phyloP scores from a whole-genome alignment of 2,888 invertebrate species.

The Drosophila recens region DNA sequence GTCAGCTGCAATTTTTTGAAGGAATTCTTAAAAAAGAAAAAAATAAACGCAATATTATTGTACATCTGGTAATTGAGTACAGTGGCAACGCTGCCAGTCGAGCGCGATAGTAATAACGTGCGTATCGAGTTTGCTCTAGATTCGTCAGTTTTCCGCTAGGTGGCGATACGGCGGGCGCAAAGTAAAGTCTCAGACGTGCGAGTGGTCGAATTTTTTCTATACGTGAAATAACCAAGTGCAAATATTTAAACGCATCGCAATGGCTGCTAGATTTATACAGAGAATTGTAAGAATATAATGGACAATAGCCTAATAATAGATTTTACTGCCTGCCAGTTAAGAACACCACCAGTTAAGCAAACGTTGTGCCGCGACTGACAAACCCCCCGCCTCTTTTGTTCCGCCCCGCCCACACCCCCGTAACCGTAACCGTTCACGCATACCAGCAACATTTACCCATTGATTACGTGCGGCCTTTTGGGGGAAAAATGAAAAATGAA shows the following conservation, averaged over 20 bases:
- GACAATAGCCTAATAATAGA: conserved; percentile 30
- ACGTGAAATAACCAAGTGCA: conserved; percentile 72
- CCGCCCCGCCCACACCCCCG: conserved; percentile 11
- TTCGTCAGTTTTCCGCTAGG: conserved; percentile 75
- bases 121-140: conserved; percentile 44
- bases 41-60: not conserved
- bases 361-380: conserved; percentile 40
- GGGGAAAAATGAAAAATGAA: conserved; percentile 15
- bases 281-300: conserved; percentile 84
- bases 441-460: conserved; percentile 28
- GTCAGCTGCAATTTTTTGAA: not conserved
- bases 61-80: not conserved
- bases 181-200: conserved; percentile 66
- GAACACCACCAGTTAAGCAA: conserved; percentile 11
- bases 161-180: conserved; percentile 77
- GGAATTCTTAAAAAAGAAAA: not conserved
- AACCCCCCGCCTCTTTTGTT: not conserved
- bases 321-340: conserved; percentile 33
- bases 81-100: conserved; percentile 35
- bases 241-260: conserved; percentile 63
- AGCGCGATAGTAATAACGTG: conserved; percentile 43
- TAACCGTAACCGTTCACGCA: conserved; percentile 16
- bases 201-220: conserved; percentile 66
- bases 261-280: conserved; percentile 85
- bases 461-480: conserved; percentile 60